phyloP scores from a whole-genome alignment of 2,113 vertebrate species.

The Cololabis saira region DNA sequence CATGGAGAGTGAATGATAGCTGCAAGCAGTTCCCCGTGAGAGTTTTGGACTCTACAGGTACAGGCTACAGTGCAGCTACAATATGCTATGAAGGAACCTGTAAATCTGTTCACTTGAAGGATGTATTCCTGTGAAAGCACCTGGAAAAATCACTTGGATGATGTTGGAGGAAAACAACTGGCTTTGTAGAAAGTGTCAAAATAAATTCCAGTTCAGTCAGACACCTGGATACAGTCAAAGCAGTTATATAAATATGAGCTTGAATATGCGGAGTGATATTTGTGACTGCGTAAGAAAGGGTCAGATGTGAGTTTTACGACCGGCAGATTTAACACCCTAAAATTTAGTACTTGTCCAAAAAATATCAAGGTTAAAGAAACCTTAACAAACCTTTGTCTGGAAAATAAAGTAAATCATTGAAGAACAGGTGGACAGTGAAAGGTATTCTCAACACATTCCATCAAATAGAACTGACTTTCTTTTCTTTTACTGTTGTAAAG shows the following conservation, averaged over 20 bases:
- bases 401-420: constrained; percentile 45
- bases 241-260: constrained; percentile 5
- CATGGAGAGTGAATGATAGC: constrained; percentile 39
- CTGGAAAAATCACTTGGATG: constrained; percentile 50
- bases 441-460: constrained; percentile 13
- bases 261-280: constrained; percentile 35
- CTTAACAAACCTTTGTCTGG: constrained; percentile 42
- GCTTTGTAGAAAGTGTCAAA: constrained; percentile 45
- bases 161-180: constrained; percentile 37
- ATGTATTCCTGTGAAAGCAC: constrained; percentile 15
- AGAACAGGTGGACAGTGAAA: constrained; percentile 52
- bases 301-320: constrained; percentile 22
- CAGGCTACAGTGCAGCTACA: constrained; percentile 3
- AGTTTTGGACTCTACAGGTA: constrained; percentile 15
- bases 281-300: constrained; percentile 28
- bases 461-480: background rate
- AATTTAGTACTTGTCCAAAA: constrained; percentile 37
- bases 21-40: constrained; percentile 31
- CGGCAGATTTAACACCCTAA: constrained; percentile 36
- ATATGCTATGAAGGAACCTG: constrained; percentile 18
- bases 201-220: constrained; percentile 38
- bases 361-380: constrained; percentile 14
- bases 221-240: constrained; percentile 36
- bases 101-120: constrained; percentile 39
- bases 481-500: no score